Evolutionary conservation across 2,888 invertebrate species (phyloP).

Genomic region (Asteroscopus sphinx): DNA sequence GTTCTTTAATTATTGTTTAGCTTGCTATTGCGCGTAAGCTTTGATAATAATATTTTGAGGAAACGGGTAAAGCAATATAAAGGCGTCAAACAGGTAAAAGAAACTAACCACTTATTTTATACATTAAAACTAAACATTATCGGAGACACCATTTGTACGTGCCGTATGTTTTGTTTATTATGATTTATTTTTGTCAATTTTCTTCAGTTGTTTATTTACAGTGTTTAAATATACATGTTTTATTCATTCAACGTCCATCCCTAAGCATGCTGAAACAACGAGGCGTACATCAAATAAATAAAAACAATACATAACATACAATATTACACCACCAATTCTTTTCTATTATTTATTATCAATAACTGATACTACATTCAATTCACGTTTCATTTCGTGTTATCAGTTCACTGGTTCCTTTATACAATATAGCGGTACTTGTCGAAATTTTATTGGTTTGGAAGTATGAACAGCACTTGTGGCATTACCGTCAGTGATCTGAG

Average conservation of each 20-base stretch:
- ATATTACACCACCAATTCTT: constrained; percentile 24
- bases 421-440: constrained; percentile 58
- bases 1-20: too few relatives aligned
- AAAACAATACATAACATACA: constrained; percentile 26
- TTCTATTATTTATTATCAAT: constrained; percentile 53
- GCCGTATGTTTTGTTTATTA: too few relatives aligned
- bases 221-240: constrained; percentile 4
- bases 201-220: not conserved
- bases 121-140: too few relatives aligned
- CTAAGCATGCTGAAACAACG: constrained; percentile 25
- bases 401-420: constrained; percentile 61
- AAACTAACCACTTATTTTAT: too few relatives aligned
- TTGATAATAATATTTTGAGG: too few relatives aligned
- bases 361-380: constrained; percentile 59
- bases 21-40: too few relatives aligned
- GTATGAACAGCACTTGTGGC: constrained; percentile 66
- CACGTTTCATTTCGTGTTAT: constrained; percentile 65
- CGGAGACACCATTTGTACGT: too few relatives aligned
- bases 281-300: constrained; percentile 21
- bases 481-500: constrained; percentile 67
- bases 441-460: constrained; percentile 70
- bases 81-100: too few relatives aligned
- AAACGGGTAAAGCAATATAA: too few relatives aligned
- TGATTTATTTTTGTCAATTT: not conserved
- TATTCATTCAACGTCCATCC: constrained; percentile 30